Conservation (phyloP, 1,140 invertebrate species). For the Plodia interpunctella region DNA sequence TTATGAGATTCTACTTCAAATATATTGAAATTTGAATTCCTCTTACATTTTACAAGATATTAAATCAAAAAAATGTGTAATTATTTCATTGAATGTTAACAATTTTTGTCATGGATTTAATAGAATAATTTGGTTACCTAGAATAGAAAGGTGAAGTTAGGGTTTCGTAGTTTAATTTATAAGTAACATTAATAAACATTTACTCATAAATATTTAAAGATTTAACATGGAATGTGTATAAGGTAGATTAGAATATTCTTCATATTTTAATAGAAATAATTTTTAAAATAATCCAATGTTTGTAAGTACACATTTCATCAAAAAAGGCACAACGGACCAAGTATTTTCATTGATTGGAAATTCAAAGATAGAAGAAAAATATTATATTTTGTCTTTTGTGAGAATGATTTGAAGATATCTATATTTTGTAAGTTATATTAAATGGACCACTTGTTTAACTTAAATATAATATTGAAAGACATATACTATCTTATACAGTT, state of each 20-base stretch:
- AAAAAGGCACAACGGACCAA: conserved; percentile 40
- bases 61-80: too few relatives aligned
- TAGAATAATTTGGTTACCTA: too few relatives aligned
- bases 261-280: neutral
- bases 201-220: conserved; percentile 29
- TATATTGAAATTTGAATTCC: too few relatives aligned
- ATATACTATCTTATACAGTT: neutral
- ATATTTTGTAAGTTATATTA: neutral
- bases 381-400: neutral
- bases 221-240: conserved; percentile 42
- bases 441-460: neutral
- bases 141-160: too few relatives aligned
- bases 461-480: neutral
- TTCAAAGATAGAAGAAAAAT: neutral
- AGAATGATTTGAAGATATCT: neutral
- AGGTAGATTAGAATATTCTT: conserved; percentile 6
- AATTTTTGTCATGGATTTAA: too few relatives aligned
- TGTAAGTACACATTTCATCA: conserved; percentile 24
- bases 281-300: conserved; percentile 17
- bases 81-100: too few relatives aligned
- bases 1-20: too few relatives aligned
- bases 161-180: too few relatives aligned
- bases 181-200: conserved; percentile 33
- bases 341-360: conserved; percentile 13
- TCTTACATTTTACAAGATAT: too few relatives aligned